Percentiles rank a stretch among this genome's conserved stretches.
Conservation (phyloP, 2,888 invertebrate species). For the Gymnoscelis rufifasciata region DNA sequence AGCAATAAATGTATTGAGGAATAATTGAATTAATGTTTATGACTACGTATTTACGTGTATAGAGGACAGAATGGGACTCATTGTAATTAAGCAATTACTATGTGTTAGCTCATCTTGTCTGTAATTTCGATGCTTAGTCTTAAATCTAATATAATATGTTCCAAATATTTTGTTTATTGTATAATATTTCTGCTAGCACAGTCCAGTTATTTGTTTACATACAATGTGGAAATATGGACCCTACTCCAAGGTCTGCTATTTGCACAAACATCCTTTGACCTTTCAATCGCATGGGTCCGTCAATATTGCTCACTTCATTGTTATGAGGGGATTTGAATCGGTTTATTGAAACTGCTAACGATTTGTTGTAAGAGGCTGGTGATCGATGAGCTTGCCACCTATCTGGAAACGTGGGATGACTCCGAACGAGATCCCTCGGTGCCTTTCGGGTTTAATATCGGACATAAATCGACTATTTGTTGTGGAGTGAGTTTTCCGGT, state of each 20-base stretch:
- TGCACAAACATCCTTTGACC: conserved; percentile 7
- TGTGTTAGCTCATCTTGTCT: too few relatives aligned
- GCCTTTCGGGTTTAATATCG: conserved; percentile 15
- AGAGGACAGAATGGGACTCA: too few relatives aligned
- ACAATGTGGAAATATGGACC: too few relatives aligned
- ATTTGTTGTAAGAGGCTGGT: conserved; percentile 25
- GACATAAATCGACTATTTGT: conserved; percentile 18
- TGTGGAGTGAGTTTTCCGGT: conserved; percentile 7
- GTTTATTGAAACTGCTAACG: conserved; percentile 32
- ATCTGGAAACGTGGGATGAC: conserved; percentile 23
- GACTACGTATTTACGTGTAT: too few relatives aligned
- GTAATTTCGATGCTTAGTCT: not conserved
- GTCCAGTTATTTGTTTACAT: too few relatives aligned
- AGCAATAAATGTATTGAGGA: too few relatives aligned
- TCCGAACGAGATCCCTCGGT: conserved; percentile 14
- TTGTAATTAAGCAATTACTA: too few relatives aligned
- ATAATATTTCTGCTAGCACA: too few relatives aligned
- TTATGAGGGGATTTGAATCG: conserved; percentile 28
- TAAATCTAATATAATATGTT: not conserved
- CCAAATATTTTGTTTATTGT: too few relatives aligned
- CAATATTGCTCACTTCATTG: conserved; percentile 35
- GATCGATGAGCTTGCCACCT: conserved; percentile 23
- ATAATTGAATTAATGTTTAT: too few relatives aligned
- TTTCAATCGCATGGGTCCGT: conserved; percentile 21
- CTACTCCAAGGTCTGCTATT: not conserved